A percentile compares a stretch with the other conserved stretches of the same genome.
Evolutionary conservation across 2,113 vertebrate genomes (phyloP).

Genomic region (Polypterus bichir): DNA sequence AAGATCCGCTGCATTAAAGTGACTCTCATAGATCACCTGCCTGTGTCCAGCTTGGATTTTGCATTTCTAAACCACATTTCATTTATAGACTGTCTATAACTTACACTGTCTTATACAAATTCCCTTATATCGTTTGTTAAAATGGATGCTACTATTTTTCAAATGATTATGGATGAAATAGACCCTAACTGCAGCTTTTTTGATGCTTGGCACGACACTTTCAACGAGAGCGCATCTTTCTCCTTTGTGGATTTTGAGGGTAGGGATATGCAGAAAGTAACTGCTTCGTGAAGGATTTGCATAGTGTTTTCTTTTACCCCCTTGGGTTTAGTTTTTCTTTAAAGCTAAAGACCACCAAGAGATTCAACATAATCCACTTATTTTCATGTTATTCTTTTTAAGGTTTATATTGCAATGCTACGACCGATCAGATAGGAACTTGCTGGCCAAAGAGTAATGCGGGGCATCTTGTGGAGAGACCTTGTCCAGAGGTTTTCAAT

Average conservation of each 20-base stretch:
- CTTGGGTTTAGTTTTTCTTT: slow-evolving; percentile 2
- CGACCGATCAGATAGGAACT: slow-evolving; percentile 89
- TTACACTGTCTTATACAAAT: no score
- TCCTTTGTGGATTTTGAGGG: slow-evolving; percentile 60
- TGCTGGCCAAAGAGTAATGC: slow-evolving; percentile 84
- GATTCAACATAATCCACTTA: neutral
- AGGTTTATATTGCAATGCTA: slow-evolving; percentile 83
- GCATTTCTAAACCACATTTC: no score
- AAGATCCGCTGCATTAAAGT: no score
- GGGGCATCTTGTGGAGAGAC: slow-evolving; percentile 76
- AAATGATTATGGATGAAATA: slow-evolving; percentile 64
- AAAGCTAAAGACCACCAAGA: neutral
- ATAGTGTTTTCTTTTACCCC: slow-evolving; percentile 1
- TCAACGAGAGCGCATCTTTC: slow-evolving; percentile 57
- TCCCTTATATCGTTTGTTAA: neutral
- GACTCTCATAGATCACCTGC: no score
- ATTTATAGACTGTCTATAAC: no score
- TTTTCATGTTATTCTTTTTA: slow-evolving; percentile 13
- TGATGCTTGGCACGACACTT: slow-evolving; percentile 60
- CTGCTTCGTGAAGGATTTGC: no score
- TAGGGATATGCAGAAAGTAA: slow-evolving; percentile 36
- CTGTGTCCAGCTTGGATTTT: no score
- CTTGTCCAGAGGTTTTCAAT: slow-evolving; percentile 89
- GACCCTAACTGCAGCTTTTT: slow-evolving; percentile 81
- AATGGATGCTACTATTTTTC: slow-evolving; percentile 66